A percentile compares a stretch with the other conserved stretches of the same genome.
These are phyloP conservation scores for Squalus acanthias DNA, from an alignment of 2,797 vertebrate genomes.

Conservation along the genomic window DNA sequence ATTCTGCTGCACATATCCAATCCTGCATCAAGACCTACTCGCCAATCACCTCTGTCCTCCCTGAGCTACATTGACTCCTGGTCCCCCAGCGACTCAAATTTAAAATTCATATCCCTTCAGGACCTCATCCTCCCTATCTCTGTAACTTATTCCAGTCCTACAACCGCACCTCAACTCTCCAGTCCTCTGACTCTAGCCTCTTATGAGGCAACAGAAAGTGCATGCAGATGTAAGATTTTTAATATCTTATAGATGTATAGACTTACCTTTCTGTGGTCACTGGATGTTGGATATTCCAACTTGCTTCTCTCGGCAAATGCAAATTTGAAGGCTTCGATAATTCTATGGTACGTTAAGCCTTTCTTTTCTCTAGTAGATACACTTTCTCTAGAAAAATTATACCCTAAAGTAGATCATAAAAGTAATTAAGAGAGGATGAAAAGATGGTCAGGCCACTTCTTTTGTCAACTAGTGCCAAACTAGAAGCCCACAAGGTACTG, in stretches of 20 bases:
- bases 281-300: neutral
- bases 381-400: constrained; percentile 30
- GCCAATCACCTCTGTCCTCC: too few species aligned
- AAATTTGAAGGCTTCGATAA: constrained; percentile 35
- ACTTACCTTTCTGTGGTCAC: neutral
- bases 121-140: too few species aligned
- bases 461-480: neutral
- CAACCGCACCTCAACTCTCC: too few species aligned
- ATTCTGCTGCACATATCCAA: too few species aligned
- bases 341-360: constrained; percentile 10
- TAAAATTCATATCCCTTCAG: too few species aligned
- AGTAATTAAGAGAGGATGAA: neutral
- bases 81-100: too few species aligned
- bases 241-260: neutral
- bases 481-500: neutral
- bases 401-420: constrained; percentile 16
- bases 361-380: neutral
- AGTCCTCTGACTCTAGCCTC: too few species aligned
- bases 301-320: constrained; percentile 27
- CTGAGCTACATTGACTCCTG: too few species aligned
- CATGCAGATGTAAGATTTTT: neutral
- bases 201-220: too few species aligned
- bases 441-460: neutral
- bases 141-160: too few species aligned
- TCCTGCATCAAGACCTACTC: too few species aligned